Base-by-base conservation (phyloP, 2,797 vertebrate genomes). In the Thripadectes ignobilis region DNA sequence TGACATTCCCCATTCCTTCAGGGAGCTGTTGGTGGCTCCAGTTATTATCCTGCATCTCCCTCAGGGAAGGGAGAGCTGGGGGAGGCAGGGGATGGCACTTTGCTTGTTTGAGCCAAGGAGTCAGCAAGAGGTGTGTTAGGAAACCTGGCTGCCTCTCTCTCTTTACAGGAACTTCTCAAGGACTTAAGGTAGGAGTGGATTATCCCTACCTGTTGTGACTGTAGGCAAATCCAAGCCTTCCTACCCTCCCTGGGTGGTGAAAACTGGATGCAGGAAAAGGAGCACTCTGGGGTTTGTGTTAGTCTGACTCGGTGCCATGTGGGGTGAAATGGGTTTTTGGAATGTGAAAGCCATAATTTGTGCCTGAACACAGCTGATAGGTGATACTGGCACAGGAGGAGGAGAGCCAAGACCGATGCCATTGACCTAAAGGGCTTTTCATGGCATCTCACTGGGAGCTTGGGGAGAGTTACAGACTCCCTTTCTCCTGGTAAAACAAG, bases 311-410 rank as follows among this genome's bases (percentile, higher is more conserved):
- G 17, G 27, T 41, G 38, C 20, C 72, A 39, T 29, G 8, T 15
- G 30, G 1, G 22, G 3, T 39, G 7, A 48, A 7, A 8, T 41
- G 24, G 1, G 3, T 9, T 54, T 77, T 29, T 7, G 1, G 8
- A 16, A 19, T 12, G 2, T 24, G 15, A 83, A 59, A 38, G 10
- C 9, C 24, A 2, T 52, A 36, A 20, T 62, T 66, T 71, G 38
- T 52, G 32, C 22, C 52, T 16, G 5, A 32, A 15, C 14, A 7
- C 9, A 23, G 18, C 36, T 88, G 23, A 32, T 38, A 24, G 2
- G 2, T 29, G 61, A 34, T 45, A 4, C 2, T 10, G 78, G 32
- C 38, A n/a, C 5, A 69, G 61, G 38, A 62, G 38, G 20, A 29
- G 20, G 57, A 76, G 23, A 22, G 51, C 20, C 14, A 20, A 34